Evolutionary conservation across 2,888 invertebrate genomes (phyloP).

Genomic region (Morpho achilles): DNA sequence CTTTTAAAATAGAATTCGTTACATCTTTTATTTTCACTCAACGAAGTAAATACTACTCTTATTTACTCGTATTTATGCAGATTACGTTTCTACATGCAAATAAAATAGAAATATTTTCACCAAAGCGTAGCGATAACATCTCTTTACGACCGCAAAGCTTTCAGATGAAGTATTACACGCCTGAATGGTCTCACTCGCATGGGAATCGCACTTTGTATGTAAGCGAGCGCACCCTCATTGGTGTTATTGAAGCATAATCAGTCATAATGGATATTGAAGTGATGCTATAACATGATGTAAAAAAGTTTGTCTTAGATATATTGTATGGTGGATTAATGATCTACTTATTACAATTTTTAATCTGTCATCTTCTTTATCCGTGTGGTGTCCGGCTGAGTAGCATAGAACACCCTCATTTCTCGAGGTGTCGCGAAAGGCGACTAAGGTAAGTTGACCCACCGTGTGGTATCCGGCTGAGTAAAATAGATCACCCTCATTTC

Average conservation of each 20-base stretch:
- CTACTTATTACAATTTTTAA: too few species aligned
- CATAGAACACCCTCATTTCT: too few species aligned
- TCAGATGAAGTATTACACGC: slow-evolving; percentile 54
- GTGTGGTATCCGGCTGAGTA: too few species aligned
- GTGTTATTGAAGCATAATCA: slow-evolving; percentile 50
- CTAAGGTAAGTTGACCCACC: too few species aligned
- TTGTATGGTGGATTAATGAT: too few species aligned
- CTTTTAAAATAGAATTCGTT: neutral
- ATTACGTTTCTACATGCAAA: slow-evolving; percentile 1
- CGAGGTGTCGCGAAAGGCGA: too few species aligned
- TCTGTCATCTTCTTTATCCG: too few species aligned
- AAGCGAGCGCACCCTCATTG: slow-evolving; percentile 44
- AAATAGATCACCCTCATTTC: too few species aligned
- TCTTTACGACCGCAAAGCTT: slow-evolving; percentile 41
- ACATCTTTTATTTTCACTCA: neutral
- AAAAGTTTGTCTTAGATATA: neutral
- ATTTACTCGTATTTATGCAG: slow-evolving; percentile 1
- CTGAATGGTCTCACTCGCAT: slow-evolving; percentile 41
- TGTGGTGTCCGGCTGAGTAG: too few species aligned
- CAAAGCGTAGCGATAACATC: slow-evolving; percentile 46
- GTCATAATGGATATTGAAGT: slow-evolving; percentile 50
- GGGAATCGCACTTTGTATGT: slow-evolving; percentile 58
- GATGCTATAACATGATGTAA: slow-evolving; percentile 5
- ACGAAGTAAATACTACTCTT: slow-evolving; percentile 2
- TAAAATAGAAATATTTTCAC: slow-evolving; percentile 6